Percentiles rank a stretch among this genome's conserved stretches.
phyloP scores from a whole-genome alignment of 1,140 invertebrate genomes.

The Nasonia longicornis region DNA sequence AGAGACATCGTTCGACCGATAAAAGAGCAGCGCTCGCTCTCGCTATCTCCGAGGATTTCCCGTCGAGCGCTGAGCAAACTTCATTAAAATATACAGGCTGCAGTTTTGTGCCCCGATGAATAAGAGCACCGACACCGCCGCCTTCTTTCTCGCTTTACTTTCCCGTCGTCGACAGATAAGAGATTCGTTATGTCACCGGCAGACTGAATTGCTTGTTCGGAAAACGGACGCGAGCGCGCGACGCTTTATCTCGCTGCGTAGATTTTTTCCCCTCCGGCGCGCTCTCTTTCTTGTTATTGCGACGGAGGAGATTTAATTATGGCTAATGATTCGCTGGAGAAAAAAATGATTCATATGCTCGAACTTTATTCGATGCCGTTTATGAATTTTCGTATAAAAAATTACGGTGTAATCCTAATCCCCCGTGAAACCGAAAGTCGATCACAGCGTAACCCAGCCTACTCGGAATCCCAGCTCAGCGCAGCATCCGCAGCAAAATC shows the following conservation, averaged over 20 bases:
- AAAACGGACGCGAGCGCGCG: too few species aligned
- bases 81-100: neutral
- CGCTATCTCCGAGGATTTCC: neutral
- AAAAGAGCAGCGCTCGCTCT: neutral
- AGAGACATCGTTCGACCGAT: neutral
- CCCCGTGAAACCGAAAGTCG: too few species aligned
- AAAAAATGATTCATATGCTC: neutral
- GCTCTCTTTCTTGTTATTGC: neutral
- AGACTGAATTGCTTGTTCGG: neutral
- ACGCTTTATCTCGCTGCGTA: neutral
- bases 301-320: neutral
- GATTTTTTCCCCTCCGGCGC: neutral
- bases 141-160: neutral
- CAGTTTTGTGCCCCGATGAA: neutral
- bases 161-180: neutral
- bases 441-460: too few species aligned
- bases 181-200: constrained; percentile 10
- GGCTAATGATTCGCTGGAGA: neutral
- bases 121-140: neutral
- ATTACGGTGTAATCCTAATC: too few species aligned
- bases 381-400: too few species aligned
- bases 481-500: too few species aligned
- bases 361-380: too few species aligned
- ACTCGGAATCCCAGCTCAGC: too few species aligned
- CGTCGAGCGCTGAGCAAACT: constrained; percentile 5